Percentiles rank a stretch among this genome's conserved stretches.
These are phyloP conservation scores for Mesorhabditis belari DNA, from an alignment of 2,888 invertebrate genomes.

Conservation along the genomic window DNA sequence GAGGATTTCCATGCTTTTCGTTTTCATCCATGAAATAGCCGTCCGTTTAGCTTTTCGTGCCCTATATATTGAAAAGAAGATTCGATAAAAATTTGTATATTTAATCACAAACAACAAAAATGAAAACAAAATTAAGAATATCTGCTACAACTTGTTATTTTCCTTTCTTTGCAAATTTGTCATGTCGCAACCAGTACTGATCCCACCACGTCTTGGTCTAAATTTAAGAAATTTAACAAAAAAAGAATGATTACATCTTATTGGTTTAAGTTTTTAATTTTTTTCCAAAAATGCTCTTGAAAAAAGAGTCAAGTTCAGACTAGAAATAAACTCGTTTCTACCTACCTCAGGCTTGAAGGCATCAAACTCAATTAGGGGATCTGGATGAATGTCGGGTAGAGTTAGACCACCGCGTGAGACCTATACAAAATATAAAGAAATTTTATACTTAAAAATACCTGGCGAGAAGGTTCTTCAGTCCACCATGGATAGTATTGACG, in stretches of 20 bases:
- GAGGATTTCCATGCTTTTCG: no score
- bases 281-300: no score
- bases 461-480: constrained; percentile 25
- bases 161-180: constrained; percentile 41
- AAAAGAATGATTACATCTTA: no score
- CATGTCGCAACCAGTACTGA: constrained; percentile 44
- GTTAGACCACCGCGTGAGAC: constrained; percentile 30
- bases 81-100: no score
- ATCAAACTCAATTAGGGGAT: constrained; percentile 41
- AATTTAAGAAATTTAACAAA: not conserved
- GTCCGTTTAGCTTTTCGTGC: no score
- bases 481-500: constrained; percentile 40
- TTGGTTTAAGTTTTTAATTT: no score
- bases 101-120: not conserved
- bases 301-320: no score
- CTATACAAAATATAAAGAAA: constrained; percentile 3
- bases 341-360: constrained; percentile 39
- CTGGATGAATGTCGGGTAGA: constrained; percentile 44
- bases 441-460: constrained; percentile 7
- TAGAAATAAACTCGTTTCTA: no score
- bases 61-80: no score
- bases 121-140: constrained; percentile 1
- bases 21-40: no score
- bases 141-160: no score
- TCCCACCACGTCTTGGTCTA: constrained; percentile 41